phyloP scores from a whole-genome alignment of 2,888 invertebrate species.

The Acleris sparsana region DNA sequence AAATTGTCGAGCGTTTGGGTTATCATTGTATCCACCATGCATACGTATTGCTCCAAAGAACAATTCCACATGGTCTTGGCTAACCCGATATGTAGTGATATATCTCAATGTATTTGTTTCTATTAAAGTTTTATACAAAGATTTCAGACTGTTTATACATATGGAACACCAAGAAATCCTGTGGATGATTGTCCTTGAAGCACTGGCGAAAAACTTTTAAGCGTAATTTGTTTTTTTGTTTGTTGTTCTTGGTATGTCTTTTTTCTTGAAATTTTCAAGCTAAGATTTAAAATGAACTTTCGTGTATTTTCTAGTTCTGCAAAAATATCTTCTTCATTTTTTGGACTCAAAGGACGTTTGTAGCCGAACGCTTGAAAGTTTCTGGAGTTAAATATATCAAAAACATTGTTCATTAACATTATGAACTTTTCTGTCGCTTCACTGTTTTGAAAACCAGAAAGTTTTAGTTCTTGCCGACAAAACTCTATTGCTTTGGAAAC shows the following conservation, averaged over 20 bases:
- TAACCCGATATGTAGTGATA: slow-evolving; percentile 32
- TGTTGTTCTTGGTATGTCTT: slow-evolving; percentile 1
- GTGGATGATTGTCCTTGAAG: neutral
- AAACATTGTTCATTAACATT: slow-evolving; percentile 36
- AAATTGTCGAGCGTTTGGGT: slow-evolving; percentile 39
- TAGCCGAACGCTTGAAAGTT: slow-evolving; percentile 37
- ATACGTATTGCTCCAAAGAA: slow-evolving; percentile 39
- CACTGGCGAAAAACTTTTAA: neutral
- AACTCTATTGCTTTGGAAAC: slow-evolving; percentile 37
- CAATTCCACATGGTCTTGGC: slow-evolving; percentile 39
- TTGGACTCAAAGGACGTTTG: neutral
- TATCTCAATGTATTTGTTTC: slow-evolving; percentile 13
- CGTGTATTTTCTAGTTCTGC: slow-evolving; percentile 12
- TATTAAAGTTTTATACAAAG: slow-evolving; percentile 7
- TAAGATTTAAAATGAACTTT: slow-evolving; percentile 20
- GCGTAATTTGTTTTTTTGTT: neutral
- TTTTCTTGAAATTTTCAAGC: slow-evolving; percentile 3
- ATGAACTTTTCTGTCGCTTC: slow-evolving; percentile 37
- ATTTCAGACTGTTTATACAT: slow-evolving; percentile 30
- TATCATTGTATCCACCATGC: slow-evolving; percentile 42
- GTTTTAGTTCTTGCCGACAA: slow-evolving; percentile 36
- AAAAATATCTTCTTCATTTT: slow-evolving; percentile 13
- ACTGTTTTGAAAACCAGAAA: slow-evolving; percentile 32
- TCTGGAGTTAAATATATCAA: slow-evolving; percentile 41
- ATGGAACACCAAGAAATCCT: slow-evolving; percentile 37